Conservation (phyloP, 1,140 invertebrate genomes). For the Drosophila carrolli region DNA sequence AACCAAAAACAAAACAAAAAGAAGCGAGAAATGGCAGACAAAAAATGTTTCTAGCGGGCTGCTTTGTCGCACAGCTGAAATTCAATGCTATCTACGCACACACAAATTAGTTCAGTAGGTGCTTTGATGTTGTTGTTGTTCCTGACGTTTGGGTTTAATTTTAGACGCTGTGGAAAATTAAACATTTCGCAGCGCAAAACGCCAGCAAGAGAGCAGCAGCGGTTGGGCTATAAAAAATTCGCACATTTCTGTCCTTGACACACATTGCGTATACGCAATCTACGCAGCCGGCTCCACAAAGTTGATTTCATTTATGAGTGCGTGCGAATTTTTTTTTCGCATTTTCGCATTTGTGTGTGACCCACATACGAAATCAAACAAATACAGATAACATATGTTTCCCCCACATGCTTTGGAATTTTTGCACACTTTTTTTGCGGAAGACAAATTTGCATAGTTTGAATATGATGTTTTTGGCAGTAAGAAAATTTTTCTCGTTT, state of each 20-base stretch:
- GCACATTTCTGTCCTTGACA: conserved; percentile 84
- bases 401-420: conserved; percentile 29
- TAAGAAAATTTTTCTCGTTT: background rate
- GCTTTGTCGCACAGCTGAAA: conserved; percentile 53
- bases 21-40: conserved; percentile 26
- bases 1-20: background rate
- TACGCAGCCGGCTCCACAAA: conserved; percentile 61
- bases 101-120: conserved; percentile 79
- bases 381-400: conserved; percentile 73
- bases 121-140: conserved; percentile 28
- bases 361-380: conserved; percentile 72
- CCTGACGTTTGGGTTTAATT: conserved; percentile 60
- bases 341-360: conserved; percentile 46
- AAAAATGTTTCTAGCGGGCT: conserved; percentile 64
- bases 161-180: conserved; percentile 61
- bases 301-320: conserved; percentile 54
- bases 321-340: conserved; percentile 58
- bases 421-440: conserved; percentile 8
- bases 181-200: conserved; percentile 54
- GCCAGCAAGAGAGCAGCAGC: conserved; percentile 24
- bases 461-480: conserved; percentile 1
- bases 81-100: conserved; percentile 76
- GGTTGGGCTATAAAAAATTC: conserved; percentile 62
- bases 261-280: conserved; percentile 82
- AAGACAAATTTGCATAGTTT: conserved; percentile 36